Evolutionary conservation across 2,113 vertebrate species (phyloP).

Genomic region (Scomber japonicus): DNA sequence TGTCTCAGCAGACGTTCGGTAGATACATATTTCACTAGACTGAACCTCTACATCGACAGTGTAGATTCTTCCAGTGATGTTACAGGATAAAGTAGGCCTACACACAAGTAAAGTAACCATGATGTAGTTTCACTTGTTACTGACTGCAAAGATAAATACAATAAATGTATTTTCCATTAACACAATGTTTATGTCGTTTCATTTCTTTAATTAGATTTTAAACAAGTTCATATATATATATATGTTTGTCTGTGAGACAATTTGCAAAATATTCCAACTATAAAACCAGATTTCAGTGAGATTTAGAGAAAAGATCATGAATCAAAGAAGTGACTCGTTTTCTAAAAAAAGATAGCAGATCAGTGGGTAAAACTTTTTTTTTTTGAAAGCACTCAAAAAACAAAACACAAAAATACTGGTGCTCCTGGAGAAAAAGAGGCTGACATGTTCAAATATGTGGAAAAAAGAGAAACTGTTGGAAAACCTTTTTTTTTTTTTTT

Average conservation of each 20-base stretch:
- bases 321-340: background rate
- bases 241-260: background rate
- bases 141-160: constrained; percentile 44
- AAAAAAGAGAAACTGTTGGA: too few relatives aligned
- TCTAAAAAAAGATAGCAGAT: too few relatives aligned
- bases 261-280: background rate
- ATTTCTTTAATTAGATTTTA: background rate
- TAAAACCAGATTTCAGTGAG: background rate
- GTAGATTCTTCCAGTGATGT: constrained; percentile 22
- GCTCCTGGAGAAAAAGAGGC: too few relatives aligned
- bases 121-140: constrained; percentile 24
- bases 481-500: too few relatives aligned
- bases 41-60: constrained; percentile 13
- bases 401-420: too few relatives aligned
- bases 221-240: background rate
- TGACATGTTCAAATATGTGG: too few relatives aligned
- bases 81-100: constrained; percentile 10
- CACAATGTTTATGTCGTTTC: background rate
- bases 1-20: background rate
- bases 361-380: too few relatives aligned
- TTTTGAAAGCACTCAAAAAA: too few relatives aligned
- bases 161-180: constrained; percentile 65
- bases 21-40: background rate
- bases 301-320: background rate
- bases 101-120: background rate